Evolutionary conservation across 2,888 invertebrate species (phyloP).

Genomic region (Diloba caeruleocephala): DNA sequence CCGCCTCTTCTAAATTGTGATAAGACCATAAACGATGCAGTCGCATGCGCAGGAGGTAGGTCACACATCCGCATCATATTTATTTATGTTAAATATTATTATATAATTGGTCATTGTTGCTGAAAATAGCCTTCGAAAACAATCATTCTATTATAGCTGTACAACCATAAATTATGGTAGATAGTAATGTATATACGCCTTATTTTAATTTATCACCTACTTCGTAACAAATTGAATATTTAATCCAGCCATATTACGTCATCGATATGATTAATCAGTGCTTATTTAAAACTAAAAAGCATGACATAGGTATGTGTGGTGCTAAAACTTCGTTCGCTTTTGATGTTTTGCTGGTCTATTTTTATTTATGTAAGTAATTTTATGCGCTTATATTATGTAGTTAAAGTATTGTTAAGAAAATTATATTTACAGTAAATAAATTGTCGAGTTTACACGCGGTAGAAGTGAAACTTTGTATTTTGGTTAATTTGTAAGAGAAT

Average conservation of each 20-base stretch:
- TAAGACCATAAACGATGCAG: conserved; percentile 69
- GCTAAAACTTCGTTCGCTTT: too few relatives aligned
- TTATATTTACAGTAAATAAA: too few relatives aligned
- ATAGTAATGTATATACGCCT: conserved; percentile 6
- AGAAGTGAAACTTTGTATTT: too few relatives aligned
- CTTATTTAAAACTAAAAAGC: too few relatives aligned
- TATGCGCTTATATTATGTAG: too few relatives aligned
- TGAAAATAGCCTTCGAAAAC: background rate
- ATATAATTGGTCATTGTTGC: conserved; percentile 6
- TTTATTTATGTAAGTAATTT: too few relatives aligned
- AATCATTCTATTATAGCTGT: conserved; percentile 1
- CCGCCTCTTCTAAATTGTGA: conserved; percentile 69
- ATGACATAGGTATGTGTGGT: too few relatives aligned
- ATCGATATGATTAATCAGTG: conserved; percentile 28
- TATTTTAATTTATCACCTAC: background rate
- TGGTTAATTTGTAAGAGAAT: too few relatives aligned
- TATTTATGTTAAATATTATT: conserved; percentile 45
- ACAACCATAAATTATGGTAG: background rate
- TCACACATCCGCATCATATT: conserved; percentile 40
- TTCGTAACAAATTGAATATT: background rate
- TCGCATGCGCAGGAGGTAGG: conserved; percentile 54
- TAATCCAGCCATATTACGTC: background rate
- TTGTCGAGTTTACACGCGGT: too few relatives aligned
- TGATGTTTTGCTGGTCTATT: too few relatives aligned
- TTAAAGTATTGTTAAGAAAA: too few relatives aligned